Base-by-base conservation (phyloP, 1,140 invertebrate species). In the Caenorhabditis latens region DNA sequence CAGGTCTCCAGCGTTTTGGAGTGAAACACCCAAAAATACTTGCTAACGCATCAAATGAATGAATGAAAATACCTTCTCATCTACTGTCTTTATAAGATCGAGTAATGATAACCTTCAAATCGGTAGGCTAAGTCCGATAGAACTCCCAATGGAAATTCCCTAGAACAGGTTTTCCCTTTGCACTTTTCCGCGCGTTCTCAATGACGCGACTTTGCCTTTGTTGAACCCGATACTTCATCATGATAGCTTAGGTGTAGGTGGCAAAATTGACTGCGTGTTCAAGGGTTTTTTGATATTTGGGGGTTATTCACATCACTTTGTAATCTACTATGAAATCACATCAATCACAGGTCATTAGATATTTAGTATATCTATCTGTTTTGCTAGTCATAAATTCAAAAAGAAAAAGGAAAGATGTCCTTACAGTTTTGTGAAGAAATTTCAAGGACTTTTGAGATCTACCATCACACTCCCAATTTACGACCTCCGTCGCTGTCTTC, bases 391-490 rank as follows among this genome's bases (percentile, higher is more conserved):
- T n/a, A 21, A 58, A 63, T 32, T 63, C 61, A 13, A 9, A 24
- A 32, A 32, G 71, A 79, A 79, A 79, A 79, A 40, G n/a, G 50
- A n/a, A 53, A n/a, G 19, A 46, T 79, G 71, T 50, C 71, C 71
- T 79, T 79, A 79, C 71, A 40, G 46, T 79, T 50, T 50, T 5
- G 4, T 79, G 71, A 79, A 50, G 71, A 79, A 48, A 13, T 79
- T 79, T 79, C 71, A 50, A 79, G 46, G 71, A 24, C 46, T 24
- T 50, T 14, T 14, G 5, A 50, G 40, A 16, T 42, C 7, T 50
- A 46, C 11, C 63, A 67, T 67, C 71, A 79, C 71, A 79, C 71
- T 79, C 71, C 71, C 71, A 43, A 50, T 79, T 79, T 50, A 79
- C 71, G 50, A 50, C 32, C 46, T 11, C 43, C 71, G 21, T 46